Evolutionary conservation across 1,140 invertebrate species (phyloP).

Genomic region (Drosophila ficusphila): DNA sequence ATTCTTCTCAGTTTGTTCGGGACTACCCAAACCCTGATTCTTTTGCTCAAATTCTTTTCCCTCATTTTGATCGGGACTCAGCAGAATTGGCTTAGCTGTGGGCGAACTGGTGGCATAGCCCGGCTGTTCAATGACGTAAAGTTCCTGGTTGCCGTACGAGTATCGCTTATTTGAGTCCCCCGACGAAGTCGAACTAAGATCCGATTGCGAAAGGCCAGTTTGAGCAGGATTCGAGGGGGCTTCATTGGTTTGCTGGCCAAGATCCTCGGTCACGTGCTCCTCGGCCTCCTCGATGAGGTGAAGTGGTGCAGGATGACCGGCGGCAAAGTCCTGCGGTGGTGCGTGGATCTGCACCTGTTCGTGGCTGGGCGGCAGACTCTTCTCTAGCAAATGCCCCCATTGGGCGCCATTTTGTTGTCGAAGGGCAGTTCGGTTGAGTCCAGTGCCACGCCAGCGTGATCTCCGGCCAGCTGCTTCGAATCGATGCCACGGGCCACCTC

Average conservation of each 20-base stretch:
- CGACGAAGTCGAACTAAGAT: constrained; percentile 89
- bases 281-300: constrained; percentile 81
- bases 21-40: not conserved
- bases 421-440: constrained; percentile 70
- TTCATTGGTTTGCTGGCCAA: constrained; percentile 67
- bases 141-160: constrained; percentile 90
- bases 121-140: constrained; percentile 89
- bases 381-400: constrained; percentile 33
- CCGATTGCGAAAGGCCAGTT: constrained; percentile 91
- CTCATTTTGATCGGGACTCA: constrained; percentile 1
- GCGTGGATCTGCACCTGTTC: constrained; percentile 83
- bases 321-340: constrained; percentile 68
- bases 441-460: constrained; percentile 58
- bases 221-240: constrained; percentile 82
- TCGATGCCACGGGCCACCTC: constrained; percentile 86
- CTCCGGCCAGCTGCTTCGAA: constrained; percentile 54
- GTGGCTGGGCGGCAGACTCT: constrained; percentile 61
- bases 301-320: constrained; percentile 76
- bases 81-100: constrained; percentile 39
- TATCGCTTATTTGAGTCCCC: constrained; percentile 89
- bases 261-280: constrained; percentile 73
- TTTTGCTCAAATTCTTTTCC: constrained; percentile 21
- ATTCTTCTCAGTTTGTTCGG: not conserved
- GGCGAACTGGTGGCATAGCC: constrained; percentile 85
- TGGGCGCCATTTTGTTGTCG: constrained; percentile 49